phyloP scores from a whole-genome alignment of 2,888 invertebrate species.

The Coecobrya sp. region DNA sequence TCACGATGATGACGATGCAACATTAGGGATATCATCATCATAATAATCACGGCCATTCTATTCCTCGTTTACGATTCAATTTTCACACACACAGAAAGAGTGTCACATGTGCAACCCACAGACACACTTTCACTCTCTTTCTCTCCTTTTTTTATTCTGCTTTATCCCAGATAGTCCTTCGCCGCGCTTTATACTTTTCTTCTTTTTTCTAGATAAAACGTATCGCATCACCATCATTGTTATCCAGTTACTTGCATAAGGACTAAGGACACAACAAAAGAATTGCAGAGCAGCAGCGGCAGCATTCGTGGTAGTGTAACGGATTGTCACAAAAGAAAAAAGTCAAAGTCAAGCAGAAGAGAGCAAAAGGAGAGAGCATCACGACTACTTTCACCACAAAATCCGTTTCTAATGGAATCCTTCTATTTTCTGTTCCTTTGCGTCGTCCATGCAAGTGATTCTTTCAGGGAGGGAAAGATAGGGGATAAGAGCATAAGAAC shows the following conservation, averaged over 20 bases:
- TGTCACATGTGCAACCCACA: background rate
- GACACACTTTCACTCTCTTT: constrained; percentile 5
- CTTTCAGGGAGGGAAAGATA: background rate
- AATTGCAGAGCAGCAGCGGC: background rate
- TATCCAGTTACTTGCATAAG: background rate
- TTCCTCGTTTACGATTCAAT: constrained; percentile 59
- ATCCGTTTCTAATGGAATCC: constrained; percentile 53
- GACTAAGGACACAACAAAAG: background rate
- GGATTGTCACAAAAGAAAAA: constrained; percentile 52
- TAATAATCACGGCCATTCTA: constrained; percentile 52
- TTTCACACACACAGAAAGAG: constrained; percentile 32
- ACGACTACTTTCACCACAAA: constrained; percentile 52
- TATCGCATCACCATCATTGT: background rate
- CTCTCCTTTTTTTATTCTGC: background rate
- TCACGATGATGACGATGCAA: constrained; percentile 8
- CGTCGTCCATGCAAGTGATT: background rate
- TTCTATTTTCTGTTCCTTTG: background rate
- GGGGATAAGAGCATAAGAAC: background rate
- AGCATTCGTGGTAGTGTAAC: background rate
- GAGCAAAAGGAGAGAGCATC: background rate
- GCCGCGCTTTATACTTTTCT: background rate
- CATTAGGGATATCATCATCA: constrained; percentile 57
- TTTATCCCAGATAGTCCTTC: background rate
- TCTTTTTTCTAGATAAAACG: constrained; percentile 7
- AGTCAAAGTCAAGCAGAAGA: constrained; percentile 12